A percentile compares a stretch with the other conserved stretches of the same genome.
phyloP scores from a whole-genome alignment of 2,113 vertebrate species.

The Myotis yumanensis region DNA sequence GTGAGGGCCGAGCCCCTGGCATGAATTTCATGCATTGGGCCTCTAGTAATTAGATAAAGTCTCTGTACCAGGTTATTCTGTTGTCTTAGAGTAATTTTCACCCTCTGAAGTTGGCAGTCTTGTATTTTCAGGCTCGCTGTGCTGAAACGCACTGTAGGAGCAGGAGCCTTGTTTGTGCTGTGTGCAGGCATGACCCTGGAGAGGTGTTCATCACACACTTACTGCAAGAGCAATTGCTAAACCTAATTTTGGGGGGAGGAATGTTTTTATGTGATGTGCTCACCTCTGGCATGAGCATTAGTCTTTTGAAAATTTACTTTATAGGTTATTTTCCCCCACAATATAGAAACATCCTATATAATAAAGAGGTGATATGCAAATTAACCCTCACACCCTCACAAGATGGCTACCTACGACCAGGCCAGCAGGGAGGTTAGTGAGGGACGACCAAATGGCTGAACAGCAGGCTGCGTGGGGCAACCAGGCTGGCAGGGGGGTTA shows the following conservation, averaged over 20 bases:
- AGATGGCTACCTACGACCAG: too few species aligned
- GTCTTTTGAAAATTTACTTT: neutral
- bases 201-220: neutral
- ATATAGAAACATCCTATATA: neutral
- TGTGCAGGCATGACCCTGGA: neutral
- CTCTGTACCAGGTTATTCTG: neutral
- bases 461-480: too few species aligned
- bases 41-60: neutral
- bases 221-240: neutral
- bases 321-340: neutral
- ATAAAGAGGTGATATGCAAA: too few species aligned
- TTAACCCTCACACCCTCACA: too few species aligned
- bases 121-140: neutral
- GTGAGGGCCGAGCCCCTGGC: too few species aligned
- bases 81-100: neutral
- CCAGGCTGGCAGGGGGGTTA: too few species aligned
- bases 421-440: too few species aligned
- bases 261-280: neutral
- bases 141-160: neutral
- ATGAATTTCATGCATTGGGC: too few species aligned
- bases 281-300: neutral
- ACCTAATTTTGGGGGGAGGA: neutral
- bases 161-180: neutral
- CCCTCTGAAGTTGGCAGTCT: neutral
- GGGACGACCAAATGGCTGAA: too few species aligned